Evolutionary conservation across 35 echinoderm and acorn worm genomes (phyloP).

Genomic region (Ophioderma brevispina): DNA sequence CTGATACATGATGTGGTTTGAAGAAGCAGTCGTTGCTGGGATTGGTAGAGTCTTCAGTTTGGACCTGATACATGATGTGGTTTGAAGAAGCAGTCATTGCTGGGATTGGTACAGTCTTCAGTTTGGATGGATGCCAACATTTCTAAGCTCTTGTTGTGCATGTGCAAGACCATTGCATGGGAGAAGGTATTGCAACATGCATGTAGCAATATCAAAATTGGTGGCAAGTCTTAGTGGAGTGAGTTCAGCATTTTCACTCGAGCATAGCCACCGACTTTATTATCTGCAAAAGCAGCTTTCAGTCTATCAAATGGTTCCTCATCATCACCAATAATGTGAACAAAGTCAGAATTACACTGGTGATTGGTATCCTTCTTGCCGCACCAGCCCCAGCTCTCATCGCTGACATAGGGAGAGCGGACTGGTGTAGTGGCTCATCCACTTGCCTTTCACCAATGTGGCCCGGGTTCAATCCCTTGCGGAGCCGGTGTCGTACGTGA

Average conservation of each 20-base stretch:
- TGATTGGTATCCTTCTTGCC: not conserved
- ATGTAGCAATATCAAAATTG: not conserved
- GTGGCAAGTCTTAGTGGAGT: not conserved
- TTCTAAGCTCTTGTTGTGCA: too few relatives aligned
- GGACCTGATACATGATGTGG: too few relatives aligned
- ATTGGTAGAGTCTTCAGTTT: too few relatives aligned
- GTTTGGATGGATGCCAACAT: not conserved
- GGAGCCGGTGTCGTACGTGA: too few relatives aligned
- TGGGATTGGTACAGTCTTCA: too few relatives aligned
- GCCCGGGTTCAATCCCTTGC: too few relatives aligned
- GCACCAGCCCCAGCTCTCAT: slow-evolving; percentile 20
- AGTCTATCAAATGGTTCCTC: not conserved
- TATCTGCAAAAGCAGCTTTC: not conserved
- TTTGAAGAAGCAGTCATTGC: too few relatives aligned
- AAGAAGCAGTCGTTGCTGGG: too few relatives aligned
- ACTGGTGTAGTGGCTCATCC: too few relatives aligned
- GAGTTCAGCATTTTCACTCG: not conserved
- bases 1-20: too few relatives aligned
- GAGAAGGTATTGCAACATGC: slow-evolving; percentile 3
- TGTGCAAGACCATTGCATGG: not conserved
- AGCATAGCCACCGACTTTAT: not conserved
- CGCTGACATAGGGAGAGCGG: too few relatives aligned
- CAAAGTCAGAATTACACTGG: not conserved
- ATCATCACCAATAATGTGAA: not conserved
- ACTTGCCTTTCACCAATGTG: too few relatives aligned